Evolutionary conservation across 1,140 invertebrate genomes (phyloP), one percentile per base, ranked within the genome.

Genomic region (Hylaeus anthracinus): DNA sequence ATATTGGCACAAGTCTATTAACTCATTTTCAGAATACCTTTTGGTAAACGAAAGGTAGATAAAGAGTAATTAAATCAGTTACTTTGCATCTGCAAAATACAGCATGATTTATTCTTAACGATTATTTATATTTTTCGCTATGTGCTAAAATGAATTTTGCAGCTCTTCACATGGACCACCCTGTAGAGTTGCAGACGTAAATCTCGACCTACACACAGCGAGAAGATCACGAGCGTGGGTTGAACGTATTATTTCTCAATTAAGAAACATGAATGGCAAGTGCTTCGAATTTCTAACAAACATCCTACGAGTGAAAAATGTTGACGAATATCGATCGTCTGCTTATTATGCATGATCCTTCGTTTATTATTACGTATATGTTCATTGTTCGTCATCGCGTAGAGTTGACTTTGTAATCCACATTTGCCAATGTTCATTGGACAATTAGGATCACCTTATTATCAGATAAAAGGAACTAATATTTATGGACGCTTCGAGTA

Each of bases 201-300:
- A 71, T 60, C 37, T 3, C n/a, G 1, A 39, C 39, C 4, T 14
- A 61, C 56, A 53, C 12, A 12, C 2, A 51, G 51, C 10, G 14
- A 26, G n/a, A 5, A 8, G 9, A 5, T 10, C 53, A 10, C 37
- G 26, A 45, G 48, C 77, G 69, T 65, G 39, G 67, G n/a, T 53
- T 1, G 14, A 72, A 55, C 60, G 39, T 14, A 56, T 65, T 72
- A 48, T 58, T 69, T 48, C 26, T 76, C 64, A 58, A 76, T 69
- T 60, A 58, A 48, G 41, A 56, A 10, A 75, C 51, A 15, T 45
- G 15, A 65, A 56, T 55, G 48, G 12, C 8, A 41, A 75, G 8
- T 3, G 72, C 37, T 43, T 37, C 26, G 56, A 6, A 45, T 58
- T 55, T 43, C 12, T 9, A 43, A 55, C 6, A 14, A 45, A 37